Percentiles rank a stretch among this genome's conserved stretches.
phyloP scores from a whole-genome alignment of 2,888 invertebrate genomes.

The Ditula angustiorana region DNA sequence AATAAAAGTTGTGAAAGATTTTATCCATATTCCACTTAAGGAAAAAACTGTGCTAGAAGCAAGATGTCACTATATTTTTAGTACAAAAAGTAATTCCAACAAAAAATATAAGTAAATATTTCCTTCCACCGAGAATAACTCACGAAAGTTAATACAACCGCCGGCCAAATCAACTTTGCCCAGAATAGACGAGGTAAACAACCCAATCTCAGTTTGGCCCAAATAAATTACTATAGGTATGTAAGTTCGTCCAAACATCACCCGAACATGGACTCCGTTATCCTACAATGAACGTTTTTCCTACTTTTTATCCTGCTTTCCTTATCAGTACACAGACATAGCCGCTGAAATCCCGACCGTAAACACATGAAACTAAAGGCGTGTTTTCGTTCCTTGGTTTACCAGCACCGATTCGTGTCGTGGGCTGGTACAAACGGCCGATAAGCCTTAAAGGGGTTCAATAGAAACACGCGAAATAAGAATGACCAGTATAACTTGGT shows the following conservation, averaged over 20 bases:
- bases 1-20: too few species aligned
- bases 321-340: slow-evolving; percentile 12
- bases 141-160: slow-evolving; percentile 1
- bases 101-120: not conserved
- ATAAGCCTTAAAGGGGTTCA: slow-evolving; percentile 33
- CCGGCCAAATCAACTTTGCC: not conserved
- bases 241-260: slow-evolving; percentile 15
- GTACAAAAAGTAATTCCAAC: not conserved
- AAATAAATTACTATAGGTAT: slow-evolving; percentile 26
- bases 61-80: too few species aligned
- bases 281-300: slow-evolving; percentile 22
- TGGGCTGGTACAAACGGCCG: slow-evolving; percentile 22
- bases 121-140: not conserved
- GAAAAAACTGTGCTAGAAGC: too few species aligned
- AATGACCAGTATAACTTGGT: slow-evolving; percentile 1
- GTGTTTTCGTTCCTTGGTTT: not conserved
- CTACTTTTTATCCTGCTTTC: slow-evolving; percentile 17
- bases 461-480: slow-evolving; percentile 15
- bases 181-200: slow-evolving; percentile 3
- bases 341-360: not conserved
- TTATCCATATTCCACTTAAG: too few species aligned
- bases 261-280: slow-evolving; percentile 16
- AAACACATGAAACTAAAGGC: not conserved
- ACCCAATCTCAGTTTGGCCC: slow-evolving; percentile 11
- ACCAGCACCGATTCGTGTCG: slow-evolving; percentile 6